These are phyloP conservation scores for Ischnura elegans DNA, from an alignment of 2,888 invertebrate species.

Conservation along the genomic window DNA sequence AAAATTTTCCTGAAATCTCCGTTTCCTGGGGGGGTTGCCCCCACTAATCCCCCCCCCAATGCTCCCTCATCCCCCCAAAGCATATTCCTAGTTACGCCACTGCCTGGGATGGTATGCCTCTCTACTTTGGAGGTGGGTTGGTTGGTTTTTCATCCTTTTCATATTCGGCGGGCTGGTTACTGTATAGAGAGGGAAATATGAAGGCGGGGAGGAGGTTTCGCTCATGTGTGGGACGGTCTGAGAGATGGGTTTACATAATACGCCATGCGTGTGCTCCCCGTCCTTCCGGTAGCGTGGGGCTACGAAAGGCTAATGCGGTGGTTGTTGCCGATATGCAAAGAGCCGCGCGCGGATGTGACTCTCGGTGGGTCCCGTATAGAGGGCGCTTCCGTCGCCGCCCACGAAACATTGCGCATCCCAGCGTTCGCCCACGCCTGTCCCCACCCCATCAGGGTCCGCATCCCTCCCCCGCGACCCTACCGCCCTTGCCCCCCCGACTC, in stretches of 20 bases:
- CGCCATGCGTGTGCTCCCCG: constrained; percentile 65
- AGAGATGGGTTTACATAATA: constrained; percentile 56
- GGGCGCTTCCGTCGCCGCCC: constrained; percentile 50
- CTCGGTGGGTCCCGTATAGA: not conserved
- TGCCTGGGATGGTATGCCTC: no score
- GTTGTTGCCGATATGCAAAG: constrained; percentile 66
- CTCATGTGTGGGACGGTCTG: not conserved
- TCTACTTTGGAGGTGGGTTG: not conserved
- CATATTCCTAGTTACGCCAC: no score
- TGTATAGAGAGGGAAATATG: not conserved
- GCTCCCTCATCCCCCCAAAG: not conserved
- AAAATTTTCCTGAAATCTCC: no score
- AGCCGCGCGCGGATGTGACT: constrained; percentile 19
- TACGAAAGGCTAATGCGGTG: constrained; percentile 63
- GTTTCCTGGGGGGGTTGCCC: not conserved
- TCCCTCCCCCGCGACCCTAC: not conserved
- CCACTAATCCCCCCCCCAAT: not conserved
- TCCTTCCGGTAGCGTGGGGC: constrained; percentile 59
- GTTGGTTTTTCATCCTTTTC: constrained; percentile 24
- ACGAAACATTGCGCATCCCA: no score
- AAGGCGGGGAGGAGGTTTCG: no score
- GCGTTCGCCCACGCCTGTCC: no score
- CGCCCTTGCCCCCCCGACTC: not conserved
- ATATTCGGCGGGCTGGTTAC: constrained; percentile 43
- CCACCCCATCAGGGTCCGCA: not conserved